phyloP scores from a whole-genome alignment of 2,888 invertebrate genomes.

The Malacosoma neustria region DNA sequence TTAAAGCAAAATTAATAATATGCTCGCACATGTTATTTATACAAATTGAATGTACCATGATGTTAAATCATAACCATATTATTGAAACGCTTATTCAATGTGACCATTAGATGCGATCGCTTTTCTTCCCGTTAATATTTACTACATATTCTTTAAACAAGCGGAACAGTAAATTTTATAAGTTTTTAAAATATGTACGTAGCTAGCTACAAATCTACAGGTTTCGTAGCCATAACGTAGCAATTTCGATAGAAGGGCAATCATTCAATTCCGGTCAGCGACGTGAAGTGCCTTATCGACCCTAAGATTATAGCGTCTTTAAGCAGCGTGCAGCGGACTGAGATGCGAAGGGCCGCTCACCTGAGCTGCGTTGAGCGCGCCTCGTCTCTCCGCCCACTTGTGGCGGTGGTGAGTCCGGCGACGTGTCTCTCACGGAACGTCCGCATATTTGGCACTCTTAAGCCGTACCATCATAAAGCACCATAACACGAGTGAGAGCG shows the following conservation, averaged over 20 bases:
- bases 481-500: conserved; percentile 61
- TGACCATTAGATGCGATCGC: too few relatives aligned
- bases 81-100: too few relatives aligned
- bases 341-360: conserved; percentile 61
- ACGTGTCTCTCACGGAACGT: conserved; percentile 61
- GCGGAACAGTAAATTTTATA: neutral
- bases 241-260: neutral
- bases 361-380: conserved; percentile 58
- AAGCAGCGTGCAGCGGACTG: conserved; percentile 36
- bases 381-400: conserved; percentile 64
- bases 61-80: too few relatives aligned
- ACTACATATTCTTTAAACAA: neutral
- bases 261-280: neutral
- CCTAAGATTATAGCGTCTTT: conserved; percentile 53
- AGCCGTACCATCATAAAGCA: conserved; percentile 71
- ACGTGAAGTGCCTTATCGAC: conserved; percentile 46
- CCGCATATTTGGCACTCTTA: conserved; percentile 67
- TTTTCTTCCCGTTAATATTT: too few relatives aligned
- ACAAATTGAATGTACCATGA: too few relatives aligned
- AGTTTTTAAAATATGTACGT: conserved; percentile 11
- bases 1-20: too few relatives aligned
- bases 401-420: conserved; percentile 47
- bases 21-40: too few relatives aligned
- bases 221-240: conserved; percentile 17
- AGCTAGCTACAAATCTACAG: conserved; percentile 20